Evolutionary conservation across 2,797 vertebrate genomes (phyloP).

Genomic region (Malacoraja senta): DNA sequence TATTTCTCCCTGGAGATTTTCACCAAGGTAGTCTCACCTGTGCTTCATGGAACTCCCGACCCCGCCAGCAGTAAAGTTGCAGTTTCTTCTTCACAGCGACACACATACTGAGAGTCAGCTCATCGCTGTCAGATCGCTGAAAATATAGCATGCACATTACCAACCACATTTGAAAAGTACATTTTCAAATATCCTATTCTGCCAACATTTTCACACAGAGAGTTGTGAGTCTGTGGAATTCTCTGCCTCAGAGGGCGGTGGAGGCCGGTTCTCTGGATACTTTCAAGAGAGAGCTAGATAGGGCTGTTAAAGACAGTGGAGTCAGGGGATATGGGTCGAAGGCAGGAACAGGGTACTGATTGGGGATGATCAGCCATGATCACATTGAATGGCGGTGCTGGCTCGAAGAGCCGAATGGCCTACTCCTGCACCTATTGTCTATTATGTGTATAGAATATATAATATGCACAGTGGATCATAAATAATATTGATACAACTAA

Average conservation of each 20-base stretch:
- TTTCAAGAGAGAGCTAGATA: too few species aligned
- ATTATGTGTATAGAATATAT: background rate
- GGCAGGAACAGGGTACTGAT: too few species aligned
- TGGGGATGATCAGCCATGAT: too few species aligned
- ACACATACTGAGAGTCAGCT: slow-evolving; percentile 83
- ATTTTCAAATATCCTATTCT: background rate
- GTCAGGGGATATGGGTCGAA: too few species aligned
- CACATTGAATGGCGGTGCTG: too few species aligned
- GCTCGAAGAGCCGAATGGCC: too few species aligned
- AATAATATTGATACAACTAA: background rate
- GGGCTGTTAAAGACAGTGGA: too few species aligned
- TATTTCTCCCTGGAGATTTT: background rate
- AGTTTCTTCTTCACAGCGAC: slow-evolving; percentile 92
- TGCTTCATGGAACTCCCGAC: slow-evolving; percentile 85
- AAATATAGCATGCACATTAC: background rate
- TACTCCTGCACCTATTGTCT: too few species aligned
- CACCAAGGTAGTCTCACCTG: slow-evolving; percentile 64
- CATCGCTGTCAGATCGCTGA: slow-evolving; percentile 73
- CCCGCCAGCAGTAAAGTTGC: slow-evolving; percentile 94
- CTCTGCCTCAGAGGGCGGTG: too few species aligned
- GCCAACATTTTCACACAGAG: background rate
- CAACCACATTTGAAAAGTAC: background rate
- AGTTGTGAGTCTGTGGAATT: too few species aligned
- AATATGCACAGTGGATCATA: background rate
- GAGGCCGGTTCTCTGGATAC: too few species aligned